Base-by-base conservation (phyloP, 2,888 invertebrate genomes). In the Chalcosyrphus nemorum region DNA sequence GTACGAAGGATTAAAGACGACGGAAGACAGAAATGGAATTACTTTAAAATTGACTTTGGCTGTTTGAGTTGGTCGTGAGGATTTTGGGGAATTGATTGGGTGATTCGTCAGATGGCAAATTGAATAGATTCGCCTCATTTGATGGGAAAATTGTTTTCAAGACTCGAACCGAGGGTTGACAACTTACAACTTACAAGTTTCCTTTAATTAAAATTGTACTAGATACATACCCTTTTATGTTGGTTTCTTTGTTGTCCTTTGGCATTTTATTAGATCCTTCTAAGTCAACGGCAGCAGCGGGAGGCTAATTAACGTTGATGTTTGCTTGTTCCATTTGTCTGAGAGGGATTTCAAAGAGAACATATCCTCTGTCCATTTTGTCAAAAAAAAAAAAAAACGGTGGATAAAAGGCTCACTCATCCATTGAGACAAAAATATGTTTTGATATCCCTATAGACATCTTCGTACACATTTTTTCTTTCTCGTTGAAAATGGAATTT, bases 61-160 rank as follows among this genome's bases (percentile, higher is more conserved):
- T 13, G 2, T n/a, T n/a, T n/a, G 54, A 45, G 41, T 27, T 15
- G 7, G 15, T 27, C 15, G 15, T 38, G 24, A 47, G n/a, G 45
- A 32, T 59, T 68, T 71, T 43, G 9, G 41, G 41, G 45, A 65
- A 84, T 84, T 84, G 84, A 84, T 80, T 80, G 84, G 78, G 57
- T 75, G 80, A 80, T 78, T 59, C 63, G 74, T 82, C 78, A 82
- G 72, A 68, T 84, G 52, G 70, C 75, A 84, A 78, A 84, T 84
- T 84, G 80, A 80, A 80, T 80, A 70, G 80, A 70, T 84, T 9
- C 80, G 70, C 84, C 74, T 63, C 80, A 84, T 84, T 84, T 84
- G 74, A 80, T 80, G 84, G 24, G 84, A 80, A 84, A 80, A 84
- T 84, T 84, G 84, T 70, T 75, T 80, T 71, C n/a, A 50, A 65